Percentiles rank a stretch among this genome's conserved stretches.
Conservation (phyloP, 1,140 invertebrate species). For the Pomacea maculata region DNA sequence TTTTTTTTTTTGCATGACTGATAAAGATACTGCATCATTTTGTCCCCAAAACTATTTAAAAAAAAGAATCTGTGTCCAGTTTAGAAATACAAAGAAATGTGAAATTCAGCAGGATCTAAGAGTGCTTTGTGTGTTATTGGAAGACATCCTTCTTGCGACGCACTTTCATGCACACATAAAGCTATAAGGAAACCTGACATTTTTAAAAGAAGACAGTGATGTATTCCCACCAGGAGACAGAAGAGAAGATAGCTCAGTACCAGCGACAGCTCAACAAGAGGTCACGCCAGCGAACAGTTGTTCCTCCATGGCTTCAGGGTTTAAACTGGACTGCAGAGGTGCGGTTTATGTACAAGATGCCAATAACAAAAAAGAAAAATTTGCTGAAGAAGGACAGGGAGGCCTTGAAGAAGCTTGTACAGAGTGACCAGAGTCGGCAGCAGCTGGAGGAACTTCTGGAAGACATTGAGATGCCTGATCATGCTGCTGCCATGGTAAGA, state of each 20-base stretch:
- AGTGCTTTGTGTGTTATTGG: too few relatives aligned
- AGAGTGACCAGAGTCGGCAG: constrained; percentile 18
- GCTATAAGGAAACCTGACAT: too few relatives aligned
- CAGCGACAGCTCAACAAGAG: neutral
- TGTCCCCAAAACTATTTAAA: too few relatives aligned
- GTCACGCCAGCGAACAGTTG: constrained; percentile 19
- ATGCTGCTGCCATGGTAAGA: constrained; percentile 10
- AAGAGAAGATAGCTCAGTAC: constrained; percentile 17
- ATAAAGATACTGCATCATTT: too few relatives aligned
- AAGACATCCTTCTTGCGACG: too few relatives aligned
- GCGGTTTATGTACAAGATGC: constrained; percentile 36
- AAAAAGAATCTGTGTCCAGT: too few relatives aligned
- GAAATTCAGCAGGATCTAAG: too few relatives aligned
- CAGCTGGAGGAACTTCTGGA: constrained; percentile 35
- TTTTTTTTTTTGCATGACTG: too few relatives aligned
- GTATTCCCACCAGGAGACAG: constrained; percentile 21
- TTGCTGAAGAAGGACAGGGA: constrained; percentile 31
- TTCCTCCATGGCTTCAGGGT: constrained; percentile 41
- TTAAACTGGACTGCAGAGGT: constrained; percentile 37
- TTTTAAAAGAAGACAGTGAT: neutral
- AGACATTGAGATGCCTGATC: constrained; percentile 15
- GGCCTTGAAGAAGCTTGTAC: constrained; percentile 20
- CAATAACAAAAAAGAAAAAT: constrained; percentile 24
- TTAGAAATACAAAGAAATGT: too few relatives aligned
- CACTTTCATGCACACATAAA: too few relatives aligned